phyloP scores from a whole-genome alignment of 2,888 invertebrate genomes.

The Temnothorax rugatulus region DNA sequence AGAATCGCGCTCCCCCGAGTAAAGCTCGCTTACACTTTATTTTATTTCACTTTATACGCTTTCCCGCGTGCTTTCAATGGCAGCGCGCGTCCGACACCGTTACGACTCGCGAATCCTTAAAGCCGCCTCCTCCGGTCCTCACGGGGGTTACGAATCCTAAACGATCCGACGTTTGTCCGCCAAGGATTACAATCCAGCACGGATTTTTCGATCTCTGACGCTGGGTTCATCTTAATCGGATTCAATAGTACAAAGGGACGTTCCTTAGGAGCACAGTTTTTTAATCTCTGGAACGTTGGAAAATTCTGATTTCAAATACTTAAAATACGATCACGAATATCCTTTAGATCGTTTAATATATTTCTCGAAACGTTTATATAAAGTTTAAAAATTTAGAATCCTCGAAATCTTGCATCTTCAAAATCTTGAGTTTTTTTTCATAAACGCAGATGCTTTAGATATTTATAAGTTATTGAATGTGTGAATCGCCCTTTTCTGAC shows the following conservation, averaged over 20 bases:
- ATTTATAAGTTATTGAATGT: background rate
- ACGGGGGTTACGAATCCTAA: slow-evolving; percentile 14
- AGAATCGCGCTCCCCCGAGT: slow-evolving; percentile 76
- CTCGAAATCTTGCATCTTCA: too few relatives aligned
- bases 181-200: background rate
- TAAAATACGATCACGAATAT: background rate
- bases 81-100: slow-evolving; percentile 43
- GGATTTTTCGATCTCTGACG: background rate
- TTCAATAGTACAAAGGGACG: background rate
- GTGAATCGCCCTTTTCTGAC: background rate
- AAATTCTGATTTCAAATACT: background rate
- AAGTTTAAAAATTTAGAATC: background rate
- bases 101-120: slow-evolving; percentile 41
- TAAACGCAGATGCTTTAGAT: background rate
- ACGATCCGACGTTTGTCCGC: background rate
- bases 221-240: slow-evolving; percentile 1
- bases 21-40: slow-evolving; percentile 75
- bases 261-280: background rate
- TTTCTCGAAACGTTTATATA: background rate
- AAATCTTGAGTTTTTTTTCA: background rate
- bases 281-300: background rate
- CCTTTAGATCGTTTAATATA: background rate
- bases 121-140: background rate
- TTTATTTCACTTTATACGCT: slow-evolving; percentile 76
- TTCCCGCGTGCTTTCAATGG: slow-evolving; percentile 71